Base-by-base conservation (phyloP, 2,888 invertebrate genomes). In the Cephus spinipes region DNA sequence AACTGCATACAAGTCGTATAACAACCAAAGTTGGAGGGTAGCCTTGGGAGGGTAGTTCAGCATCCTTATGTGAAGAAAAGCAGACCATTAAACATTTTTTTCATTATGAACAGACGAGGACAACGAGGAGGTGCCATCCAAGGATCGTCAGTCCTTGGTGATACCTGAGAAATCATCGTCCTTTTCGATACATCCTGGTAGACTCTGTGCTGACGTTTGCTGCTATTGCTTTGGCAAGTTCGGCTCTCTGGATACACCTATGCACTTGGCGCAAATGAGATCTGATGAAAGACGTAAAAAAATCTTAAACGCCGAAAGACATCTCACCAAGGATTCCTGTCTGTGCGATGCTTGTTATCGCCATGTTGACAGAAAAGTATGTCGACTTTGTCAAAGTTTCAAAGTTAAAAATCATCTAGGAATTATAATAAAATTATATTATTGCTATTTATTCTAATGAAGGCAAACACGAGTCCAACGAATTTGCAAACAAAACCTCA, bases 131-230 rank as follows among this genome's bases (percentile, higher is more conserved):
- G 79, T 87, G 12, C 82, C 88, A 6, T 82, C 90, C 9, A 91
- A 94, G 85, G 90, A 91, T 80, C 93, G 93, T 3, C 93, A 94
- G 77, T 94, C 94, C 84, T 94, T 97, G 86, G 96, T 97, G 78
- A 97, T 97, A 85, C 97, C 97, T 1, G 97, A 97, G 92, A 97
- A 97, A 91, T 96, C 96, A 0, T 96, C 96, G 12, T 97, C 97
- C 0, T 97, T 97, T 91, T 96, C 96, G 87, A 96, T 97, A 86
- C 97, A 97, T 92, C 97, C 97, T 0, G 96, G 95, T 0, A 92
- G 97, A 12, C 92, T 96, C 76, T 97, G 97, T 89, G 95, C 95
- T 90, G 97, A 97, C 92, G 96, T 97, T 86, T 97, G 97, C 89
- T 96, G 95, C 88, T 97, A 97, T 90, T 97, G 97, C 88, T 96